phyloP scores from a whole-genome alignment of 2,797 vertebrate species.

The Pangasius macronema region DNA sequence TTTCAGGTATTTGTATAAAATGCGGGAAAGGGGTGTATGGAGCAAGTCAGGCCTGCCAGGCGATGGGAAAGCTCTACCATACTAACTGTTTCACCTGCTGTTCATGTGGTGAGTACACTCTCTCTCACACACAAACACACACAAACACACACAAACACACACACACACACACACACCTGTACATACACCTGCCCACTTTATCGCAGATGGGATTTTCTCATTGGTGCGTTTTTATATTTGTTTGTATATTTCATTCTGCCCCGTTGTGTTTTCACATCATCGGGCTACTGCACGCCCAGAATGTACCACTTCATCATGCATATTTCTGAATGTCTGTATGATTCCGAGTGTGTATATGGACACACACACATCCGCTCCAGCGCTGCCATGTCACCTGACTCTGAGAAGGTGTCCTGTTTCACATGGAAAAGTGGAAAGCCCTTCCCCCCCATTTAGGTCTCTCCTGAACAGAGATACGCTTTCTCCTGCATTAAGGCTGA shows the following conservation, averaged over 20 bases:
- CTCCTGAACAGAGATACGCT: slow-evolving; percentile 68
- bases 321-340: not conserved
- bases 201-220: not conserved
- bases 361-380: not conserved
- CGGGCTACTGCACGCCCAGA: not conserved
- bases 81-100: slow-evolving; percentile 98
- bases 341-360: not conserved
- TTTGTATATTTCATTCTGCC: not conserved
- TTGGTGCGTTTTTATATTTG: not conserved
- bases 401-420: slow-evolving; percentile 5
- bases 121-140: slow-evolving; percentile 13
- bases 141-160: slow-evolving; percentile 24
- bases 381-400: not conserved
- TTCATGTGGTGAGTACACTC: slow-evolving; percentile 94
- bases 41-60: slow-evolving; percentile 96
- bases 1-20: slow-evolving; percentile 95
- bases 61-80: slow-evolving; percentile 97
- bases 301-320: too few species aligned
- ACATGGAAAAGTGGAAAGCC: not conserved
- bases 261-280: not conserved
- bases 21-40: slow-evolving; percentile 97
- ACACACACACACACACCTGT: not conserved
- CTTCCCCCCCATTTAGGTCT: slow-evolving; percentile 67
- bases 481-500: slow-evolving; percentile 67
- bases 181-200: not conserved